These are phyloP conservation scores for Salticus scenicus DNA, from an alignment of 2,888 invertebrate genomes.

Conservation along the genomic window DNA sequence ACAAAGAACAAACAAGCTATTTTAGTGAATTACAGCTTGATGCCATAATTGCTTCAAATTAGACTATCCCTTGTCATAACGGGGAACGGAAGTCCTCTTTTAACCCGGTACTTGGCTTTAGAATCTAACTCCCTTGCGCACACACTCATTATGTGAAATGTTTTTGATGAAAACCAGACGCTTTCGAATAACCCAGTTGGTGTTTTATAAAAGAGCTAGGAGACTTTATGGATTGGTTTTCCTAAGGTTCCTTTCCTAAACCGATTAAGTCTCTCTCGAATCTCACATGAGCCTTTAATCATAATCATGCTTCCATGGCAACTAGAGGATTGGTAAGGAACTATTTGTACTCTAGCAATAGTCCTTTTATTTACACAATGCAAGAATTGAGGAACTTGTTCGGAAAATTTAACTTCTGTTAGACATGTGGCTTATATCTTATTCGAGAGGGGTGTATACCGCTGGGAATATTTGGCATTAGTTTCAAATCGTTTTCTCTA, in stretches of 20 bases:
- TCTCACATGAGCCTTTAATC: slow-evolving; percentile 59
- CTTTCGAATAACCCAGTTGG: slow-evolving; percentile 53
- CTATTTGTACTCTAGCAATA: slow-evolving; percentile 59
- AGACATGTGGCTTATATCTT: slow-evolving; percentile 65
- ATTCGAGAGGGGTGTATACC: slow-evolving; percentile 19
- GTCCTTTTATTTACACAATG: slow-evolving; percentile 61
- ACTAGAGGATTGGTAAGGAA: slow-evolving; percentile 65
- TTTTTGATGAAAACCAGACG: slow-evolving; percentile 67
- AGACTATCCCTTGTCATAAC: slow-evolving; percentile 66
- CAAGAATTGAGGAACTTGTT: slow-evolving; percentile 61
- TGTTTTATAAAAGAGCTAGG: slow-evolving; percentile 67
- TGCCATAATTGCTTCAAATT: slow-evolving; percentile 67
- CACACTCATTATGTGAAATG: slow-evolving; percentile 62
- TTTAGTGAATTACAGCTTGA: slow-evolving; percentile 55
- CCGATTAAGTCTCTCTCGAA: slow-evolving; percentile 65
- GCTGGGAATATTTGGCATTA: slow-evolving; percentile 26
- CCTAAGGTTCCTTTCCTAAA: slow-evolving; percentile 67
- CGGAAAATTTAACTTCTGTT: slow-evolving; percentile 62
- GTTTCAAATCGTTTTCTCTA: slow-evolving; percentile 30
- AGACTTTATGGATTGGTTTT: slow-evolving; percentile 68
- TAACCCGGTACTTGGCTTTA: slow-evolving; percentile 45
- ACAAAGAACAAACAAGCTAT: slow-evolving; percentile 57
- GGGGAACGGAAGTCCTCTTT: slow-evolving; percentile 43
- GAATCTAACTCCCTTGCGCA: slow-evolving; percentile 44
- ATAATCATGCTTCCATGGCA: slow-evolving; percentile 68